Base-by-base conservation (phyloP, 1,140 invertebrate genomes). In the Bombus superbus region DNA sequence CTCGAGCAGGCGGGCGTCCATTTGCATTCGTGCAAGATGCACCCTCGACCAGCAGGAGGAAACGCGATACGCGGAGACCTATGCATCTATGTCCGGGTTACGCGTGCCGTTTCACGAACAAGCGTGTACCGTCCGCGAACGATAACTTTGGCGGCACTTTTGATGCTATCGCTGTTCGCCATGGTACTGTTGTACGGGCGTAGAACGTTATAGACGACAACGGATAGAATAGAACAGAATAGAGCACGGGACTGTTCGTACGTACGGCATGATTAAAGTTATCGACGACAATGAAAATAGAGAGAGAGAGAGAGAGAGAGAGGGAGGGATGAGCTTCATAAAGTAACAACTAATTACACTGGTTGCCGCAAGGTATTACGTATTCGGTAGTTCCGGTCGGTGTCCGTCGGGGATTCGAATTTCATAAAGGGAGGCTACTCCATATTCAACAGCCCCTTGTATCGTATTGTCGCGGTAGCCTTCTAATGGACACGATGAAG, bases 361-460 rank as follows among this genome's bases (percentile, higher is more conserved):
- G 64, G 82, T 69, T 53, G 62, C 74, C 64, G 44, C 42, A 62
- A 76, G 82, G 74, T 83, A 83, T 78, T 83, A 83, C 82, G 64
- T 77, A 83, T 83, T 83, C 82, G 82, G n/a, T 35, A 47, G 74
- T 77, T 80, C 78, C 78, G 78, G 64, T 38, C 47, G 13, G 38
- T 69, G 82, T 83, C 74, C 82, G 57, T 69, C 38, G 82, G 82
- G 82, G 74, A 83, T 83, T 78, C 82, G 82, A 83, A 83, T 83
- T 83, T 83, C 82, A 83, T 83, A 83, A 83, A 83, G 82, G 82
- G 59, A 78, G 74, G 64, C 82, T 83, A 53, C 47, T 83, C 82
- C 82, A 83, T 83, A 83, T 83, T 83, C 82, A 83, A 69, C 66
- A 59, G 40, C 73, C 59, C 47, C 44, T 80, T 76, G 82, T 83